Evolutionary conservation across 2,888 invertebrate genomes (phyloP), one percentile per base, ranked within the genome.

Genomic region (Cremastobaeus sp.): DNA sequence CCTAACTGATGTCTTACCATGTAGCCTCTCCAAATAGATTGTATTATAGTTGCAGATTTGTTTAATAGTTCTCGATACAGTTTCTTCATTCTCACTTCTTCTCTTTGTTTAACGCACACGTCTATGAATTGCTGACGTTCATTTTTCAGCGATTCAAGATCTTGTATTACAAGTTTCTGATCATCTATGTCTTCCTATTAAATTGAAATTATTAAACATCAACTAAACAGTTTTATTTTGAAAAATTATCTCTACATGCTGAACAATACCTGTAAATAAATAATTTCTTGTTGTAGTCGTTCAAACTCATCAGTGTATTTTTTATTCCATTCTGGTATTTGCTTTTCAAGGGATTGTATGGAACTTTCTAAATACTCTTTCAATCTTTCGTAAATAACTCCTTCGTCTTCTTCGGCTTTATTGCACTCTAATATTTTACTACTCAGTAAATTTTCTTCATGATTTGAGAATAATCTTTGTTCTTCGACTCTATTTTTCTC

Each of bases 1-100:
- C 84, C 85, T 39, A 85, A 65, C 69, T 79, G 48, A 6, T 81
- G 77, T 14, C 84, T 79, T 0, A 84, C 85, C 82, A 85, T 84
- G 57, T 81, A 77, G n/a, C 85, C 83, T 71, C 79, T 77, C 84
- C 84, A 84, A 3, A 72, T 2, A 2, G 80, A 64, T 74, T 86
- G 85, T 71, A 86, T 83, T 2, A 79, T n/a, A 0, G 76, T 79
- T 3, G 85, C 85, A 5, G 81, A 79, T 28, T 37, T 57, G 48
- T 83, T 52, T 12, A 84, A 59, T 2, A 54, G 75, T 5, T 55
- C 32, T 74, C 59, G 70, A 18, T 82, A 79, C 28, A 79, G 76
- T 12, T 57, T 52, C 69, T 81, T 79, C 0, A 65, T 60, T 8
- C 72, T 45, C 0, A 74, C 59, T 30, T 50, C 50, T 37, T 72